Conservation (phyloP, 2,113 vertebrate species). For the Ageneiosus marmoratus region DNA sequence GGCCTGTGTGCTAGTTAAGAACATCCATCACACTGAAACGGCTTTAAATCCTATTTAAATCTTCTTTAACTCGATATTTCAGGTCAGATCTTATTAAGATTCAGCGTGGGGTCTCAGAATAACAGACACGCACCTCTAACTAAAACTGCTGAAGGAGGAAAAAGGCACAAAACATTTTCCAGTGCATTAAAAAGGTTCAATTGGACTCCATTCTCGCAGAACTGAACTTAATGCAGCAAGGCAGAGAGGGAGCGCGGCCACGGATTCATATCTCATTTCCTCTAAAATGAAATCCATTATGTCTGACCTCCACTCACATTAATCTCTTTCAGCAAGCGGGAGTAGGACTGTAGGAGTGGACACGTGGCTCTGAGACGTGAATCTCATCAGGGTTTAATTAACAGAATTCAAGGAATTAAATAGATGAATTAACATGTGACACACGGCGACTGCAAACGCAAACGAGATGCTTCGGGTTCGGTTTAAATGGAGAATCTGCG, state of each 20-base stretch:
- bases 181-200: conserved; percentile 31
- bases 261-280: conserved; percentile 66
- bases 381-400: conserved; percentile 66
- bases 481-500: background rate
- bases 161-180: conserved; percentile 20
- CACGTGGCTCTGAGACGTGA: conserved; percentile 59
- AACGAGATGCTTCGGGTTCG: background rate
- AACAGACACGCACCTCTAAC: background rate
- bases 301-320: conserved; percentile 67
- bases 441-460: background rate
- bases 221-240: conserved; percentile 61
- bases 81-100: conserved; percentile 20
- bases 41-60: background rate
- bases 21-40: background rate
- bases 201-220: conserved; percentile 51
- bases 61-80: background rate
- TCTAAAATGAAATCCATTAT: conserved; percentile 67
- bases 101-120: background rate
- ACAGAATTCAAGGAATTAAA: conserved; percentile 67
- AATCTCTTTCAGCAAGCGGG: conserved; percentile 67
- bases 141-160: conserved; percentile 27
- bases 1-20: background rate
- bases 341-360: conserved; percentile 58
- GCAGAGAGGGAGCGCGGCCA: conserved; percentile 48
- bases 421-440: conserved; percentile 48